Conservation (phyloP, 2,888 invertebrate species). For the Pomacea canaliculata region DNA sequence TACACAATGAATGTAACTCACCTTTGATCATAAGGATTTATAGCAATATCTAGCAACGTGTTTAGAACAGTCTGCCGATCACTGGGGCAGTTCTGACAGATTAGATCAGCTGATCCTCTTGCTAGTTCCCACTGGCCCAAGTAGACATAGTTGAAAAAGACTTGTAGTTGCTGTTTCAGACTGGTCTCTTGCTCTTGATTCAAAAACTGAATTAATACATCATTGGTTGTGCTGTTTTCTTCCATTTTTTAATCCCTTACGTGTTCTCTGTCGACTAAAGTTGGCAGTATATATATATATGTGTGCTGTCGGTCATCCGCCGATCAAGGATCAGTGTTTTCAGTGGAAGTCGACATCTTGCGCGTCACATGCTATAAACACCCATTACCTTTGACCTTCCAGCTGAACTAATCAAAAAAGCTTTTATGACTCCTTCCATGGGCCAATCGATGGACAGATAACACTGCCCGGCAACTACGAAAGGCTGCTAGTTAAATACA, state of each 20-base stretch:
- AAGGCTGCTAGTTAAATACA: neutral
- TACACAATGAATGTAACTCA: conserved; percentile 27
- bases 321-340: too few species aligned
- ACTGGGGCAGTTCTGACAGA: conserved; percentile 14
- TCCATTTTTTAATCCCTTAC: conserved; percentile 15
- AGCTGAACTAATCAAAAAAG: conserved; percentile 2
- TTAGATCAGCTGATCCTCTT: conserved; percentile 33
- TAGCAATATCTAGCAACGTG: conserved; percentile 48
- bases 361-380: conserved; percentile 26
- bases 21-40: conserved; percentile 59
- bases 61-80: conserved; percentile 39
- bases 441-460: conserved; percentile 22
- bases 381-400: conserved; percentile 26
- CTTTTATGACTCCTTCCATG: neutral
- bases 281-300: too few species aligned
- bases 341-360: conserved; percentile 38
- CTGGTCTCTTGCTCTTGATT: conserved; percentile 32
- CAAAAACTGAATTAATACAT: conserved; percentile 9
- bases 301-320: too few species aligned
- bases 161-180: conserved; percentile 41
- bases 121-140: conserved; percentile 67
- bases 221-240: neutral
- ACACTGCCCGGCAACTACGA: conserved; percentile 31
- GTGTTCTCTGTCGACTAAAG: too few species aligned
- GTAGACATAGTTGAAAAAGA: conserved; percentile 64